Conservation (phyloP, 2,797 vertebrate species). For the Trematomus bernacchii region DNA sequence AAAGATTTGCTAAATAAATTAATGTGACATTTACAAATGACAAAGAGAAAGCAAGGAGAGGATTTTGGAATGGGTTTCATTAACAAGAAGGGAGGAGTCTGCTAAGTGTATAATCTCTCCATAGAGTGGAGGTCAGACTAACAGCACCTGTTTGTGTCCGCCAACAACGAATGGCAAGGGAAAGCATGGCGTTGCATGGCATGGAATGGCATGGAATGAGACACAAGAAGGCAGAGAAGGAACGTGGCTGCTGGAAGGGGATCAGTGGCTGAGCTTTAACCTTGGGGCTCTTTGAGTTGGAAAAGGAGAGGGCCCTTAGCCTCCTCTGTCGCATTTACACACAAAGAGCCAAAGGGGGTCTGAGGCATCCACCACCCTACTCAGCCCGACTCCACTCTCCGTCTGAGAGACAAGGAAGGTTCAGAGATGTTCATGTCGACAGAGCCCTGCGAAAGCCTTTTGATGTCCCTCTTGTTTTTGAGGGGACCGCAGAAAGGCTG, state of each 20-base stretch:
- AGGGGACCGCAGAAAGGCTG: constrained; percentile 79
- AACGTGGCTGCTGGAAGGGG: constrained; percentile 80
- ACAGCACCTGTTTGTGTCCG: constrained; percentile 68
- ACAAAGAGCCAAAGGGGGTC: constrained; percentile 67
- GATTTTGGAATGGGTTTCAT: constrained; percentile 54
- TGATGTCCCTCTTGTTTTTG: constrained; percentile 79
- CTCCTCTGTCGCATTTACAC: constrained; percentile 63
- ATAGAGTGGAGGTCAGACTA: constrained; percentile 72
- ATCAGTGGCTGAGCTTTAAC: constrained; percentile 82
- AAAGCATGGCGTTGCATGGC: constrained; percentile 31
- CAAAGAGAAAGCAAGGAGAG: constrained; percentile 1
- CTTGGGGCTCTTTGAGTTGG: constrained; percentile 77
- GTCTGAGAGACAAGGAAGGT: constrained; percentile 68
- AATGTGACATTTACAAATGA: constrained; percentile 1
- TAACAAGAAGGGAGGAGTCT: constrained; percentile 43
- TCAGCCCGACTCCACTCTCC: constrained; percentile 42
- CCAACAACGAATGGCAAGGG: constrained; percentile 39
- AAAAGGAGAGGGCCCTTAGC: constrained; percentile 66
- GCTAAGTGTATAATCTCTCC: constrained; percentile 70
- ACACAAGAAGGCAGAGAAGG: constrained; percentile 57
- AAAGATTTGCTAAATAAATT: no score
- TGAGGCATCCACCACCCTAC: constrained; percentile 29
- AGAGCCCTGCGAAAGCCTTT: constrained; percentile 75
- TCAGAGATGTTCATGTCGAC: constrained; percentile 72
- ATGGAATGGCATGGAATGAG: constrained; percentile 61